These are phyloP conservation scores for Chiridota heheva DNA, from an alignment of 35 echinoderm and acorn worm genomes.

Conservation along the genomic window DNA sequence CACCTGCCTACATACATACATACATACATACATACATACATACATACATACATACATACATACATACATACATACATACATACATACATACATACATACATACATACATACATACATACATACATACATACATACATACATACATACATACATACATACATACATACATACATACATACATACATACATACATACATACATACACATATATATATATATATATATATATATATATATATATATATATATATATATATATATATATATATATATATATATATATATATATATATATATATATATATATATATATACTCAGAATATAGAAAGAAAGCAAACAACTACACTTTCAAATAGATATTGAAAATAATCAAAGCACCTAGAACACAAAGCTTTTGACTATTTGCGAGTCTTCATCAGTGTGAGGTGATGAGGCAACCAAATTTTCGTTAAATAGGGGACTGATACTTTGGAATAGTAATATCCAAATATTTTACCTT, in stretches of 20 bases:
- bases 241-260: slow-evolving; percentile 27
- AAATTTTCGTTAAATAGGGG: no score
- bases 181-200: slow-evolving; percentile 23
- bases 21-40: neutral
- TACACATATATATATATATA: slow-evolving; percentile 17
- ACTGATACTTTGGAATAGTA: no score
- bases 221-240: slow-evolving; percentile 21
- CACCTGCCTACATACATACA: neutral
- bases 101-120: neutral
- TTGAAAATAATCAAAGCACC: no score
- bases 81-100: slow-evolving; percentile 3
- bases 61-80: neutral
- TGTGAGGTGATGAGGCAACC: no score
- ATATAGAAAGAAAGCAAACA: no score
- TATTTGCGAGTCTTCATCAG: no score
- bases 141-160: slow-evolving; percentile 4
- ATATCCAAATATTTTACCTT: no score
- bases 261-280: slow-evolving; percentile 26
- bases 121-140: slow-evolving; percentile 4
- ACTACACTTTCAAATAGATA: no score
- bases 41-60: neutral
- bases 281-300: no score
- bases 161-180: neutral
- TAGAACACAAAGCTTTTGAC: no score
- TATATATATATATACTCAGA: no score